A percentile compares a stretch with the other conserved stretches of the same genome.
Evolutionary conservation across 2,888 invertebrate genomes (phyloP).

Genomic region (Drosophila mulleri): DNA sequence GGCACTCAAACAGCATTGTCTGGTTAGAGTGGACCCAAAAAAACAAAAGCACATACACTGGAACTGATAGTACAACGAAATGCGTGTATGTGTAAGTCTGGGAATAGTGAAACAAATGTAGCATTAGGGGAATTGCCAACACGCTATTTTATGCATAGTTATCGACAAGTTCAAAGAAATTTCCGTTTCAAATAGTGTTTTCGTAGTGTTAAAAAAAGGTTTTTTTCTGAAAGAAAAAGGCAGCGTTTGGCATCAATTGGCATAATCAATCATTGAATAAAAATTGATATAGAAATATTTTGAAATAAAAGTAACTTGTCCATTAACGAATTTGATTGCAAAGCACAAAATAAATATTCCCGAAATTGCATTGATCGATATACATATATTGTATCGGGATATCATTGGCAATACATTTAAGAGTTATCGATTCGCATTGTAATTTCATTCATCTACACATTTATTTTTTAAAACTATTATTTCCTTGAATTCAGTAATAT

Average conservation of each 20-base stretch:
- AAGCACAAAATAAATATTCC: background rate
- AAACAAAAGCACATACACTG: background rate
- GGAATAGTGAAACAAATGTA: background rate
- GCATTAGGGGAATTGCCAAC: background rate
- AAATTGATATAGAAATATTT: too few relatives aligned
- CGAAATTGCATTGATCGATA: too few relatives aligned
- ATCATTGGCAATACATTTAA: too few relatives aligned
- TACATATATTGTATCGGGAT: too few relatives aligned
- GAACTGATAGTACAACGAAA: background rate
- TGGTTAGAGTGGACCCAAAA: conserved; percentile 63
- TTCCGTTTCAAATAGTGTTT: too few relatives aligned
- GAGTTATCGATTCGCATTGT: too few relatives aligned
- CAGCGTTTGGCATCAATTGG: too few relatives aligned
- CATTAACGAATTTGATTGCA: background rate
- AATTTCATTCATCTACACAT: background rate
- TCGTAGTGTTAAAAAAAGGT: too few relatives aligned
- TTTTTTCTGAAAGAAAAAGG: too few relatives aligned
- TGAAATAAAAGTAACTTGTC: too few relatives aligned
- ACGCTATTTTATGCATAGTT: background rate
- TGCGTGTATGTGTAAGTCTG: background rate
- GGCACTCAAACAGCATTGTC: conserved; percentile 38
- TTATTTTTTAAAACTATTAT: background rate
- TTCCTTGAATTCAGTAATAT: background rate
- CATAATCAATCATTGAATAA: too few relatives aligned
- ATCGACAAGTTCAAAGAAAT: background rate